A percentile compares a stretch with the other conserved stretches of the same genome.
Conservation (phyloP, 2,888 invertebrate species). For the Chironomus tentans region DNA sequence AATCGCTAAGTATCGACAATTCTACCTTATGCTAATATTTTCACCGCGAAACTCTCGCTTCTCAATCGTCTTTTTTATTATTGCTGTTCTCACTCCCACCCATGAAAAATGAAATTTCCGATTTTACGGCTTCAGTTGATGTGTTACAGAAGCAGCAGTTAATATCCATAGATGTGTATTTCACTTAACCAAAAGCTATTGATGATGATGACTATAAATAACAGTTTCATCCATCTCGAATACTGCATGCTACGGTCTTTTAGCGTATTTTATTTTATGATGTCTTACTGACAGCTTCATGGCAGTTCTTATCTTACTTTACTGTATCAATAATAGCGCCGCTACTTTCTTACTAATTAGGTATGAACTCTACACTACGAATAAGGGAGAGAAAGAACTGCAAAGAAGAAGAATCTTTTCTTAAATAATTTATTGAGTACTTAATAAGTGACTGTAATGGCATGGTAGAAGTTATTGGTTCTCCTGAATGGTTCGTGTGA, state of each 20-base stretch:
- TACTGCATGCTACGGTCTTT: neutral
- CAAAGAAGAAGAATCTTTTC: too few species aligned
- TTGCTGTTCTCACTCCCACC: neutral
- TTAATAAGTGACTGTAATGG: too few species aligned
- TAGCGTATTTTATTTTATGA: neutral
- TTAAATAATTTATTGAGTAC: too few species aligned
- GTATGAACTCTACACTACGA: too few species aligned
- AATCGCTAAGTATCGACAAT: neutral
- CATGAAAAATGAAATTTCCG: neutral
- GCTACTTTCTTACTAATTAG: neutral
- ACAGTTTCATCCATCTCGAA: neutral
- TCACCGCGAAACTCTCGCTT: too few species aligned
- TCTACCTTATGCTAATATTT: too few species aligned
- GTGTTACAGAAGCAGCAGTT: neutral
- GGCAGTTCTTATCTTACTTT: neutral
- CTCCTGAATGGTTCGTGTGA: too few species aligned
- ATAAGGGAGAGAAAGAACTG: too few species aligned
- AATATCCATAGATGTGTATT: neutral
- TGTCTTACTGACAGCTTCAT: neutral
- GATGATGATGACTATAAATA: neutral
- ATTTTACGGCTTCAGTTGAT: neutral
- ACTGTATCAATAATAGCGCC: neutral
- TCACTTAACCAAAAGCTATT: neutral
- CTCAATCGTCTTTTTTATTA: neutral
- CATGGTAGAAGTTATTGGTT: too few species aligned